Evolutionary conservation across 2,113 vertebrate species (phyloP), one percentile per base, ranked within the genome.

Genomic region (Cryptoleucopteryx plumbea): DNA sequence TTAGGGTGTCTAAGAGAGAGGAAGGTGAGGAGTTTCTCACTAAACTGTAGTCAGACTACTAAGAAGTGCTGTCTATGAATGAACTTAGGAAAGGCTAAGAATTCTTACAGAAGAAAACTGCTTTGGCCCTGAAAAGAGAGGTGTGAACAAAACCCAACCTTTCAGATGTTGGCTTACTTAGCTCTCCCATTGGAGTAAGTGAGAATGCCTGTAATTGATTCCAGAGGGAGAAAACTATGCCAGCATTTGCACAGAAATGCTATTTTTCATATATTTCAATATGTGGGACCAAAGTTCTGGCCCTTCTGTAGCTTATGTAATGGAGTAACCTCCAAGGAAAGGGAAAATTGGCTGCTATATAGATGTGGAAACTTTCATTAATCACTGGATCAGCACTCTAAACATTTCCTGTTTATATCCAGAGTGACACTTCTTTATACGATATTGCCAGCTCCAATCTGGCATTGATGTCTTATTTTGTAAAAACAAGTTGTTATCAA

Each of bases 351-450:
- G 90, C 94, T 81, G 71, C 89, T 80, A 32, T 67, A 58, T 94
- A 63, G 59, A 82, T 3, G 14, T 94, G 91, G 96, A 97, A 97
- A 95, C 36, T 48, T 68, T 89, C 92, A 93, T 97, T 94, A 94
- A 97, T 96, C 96, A 94, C 83, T 81, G 82, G 75, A 95, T 96
- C 86, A 96, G 96, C 83, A 95, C 90, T 93, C 86, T 92, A 93
- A 95, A 95, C 52, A 93, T 97, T 97, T 97, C 97, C 97, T 97
- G 97, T 97, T 97, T 97, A 96, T 94, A 93, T 94, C 36, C 88
- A 94, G 62, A 87, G 18, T 96, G 91, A 96, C 90, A 97, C 77
- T 93, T 97, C 88, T 94, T 92, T 66, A 95, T 90, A 89, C 68
- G 5, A 96, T 90, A 92, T 47, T 96, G 88, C 93, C 95, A 96